Conservation (phyloP, 2,888 invertebrate genomes). For the Xiphydria camelus region DNA sequence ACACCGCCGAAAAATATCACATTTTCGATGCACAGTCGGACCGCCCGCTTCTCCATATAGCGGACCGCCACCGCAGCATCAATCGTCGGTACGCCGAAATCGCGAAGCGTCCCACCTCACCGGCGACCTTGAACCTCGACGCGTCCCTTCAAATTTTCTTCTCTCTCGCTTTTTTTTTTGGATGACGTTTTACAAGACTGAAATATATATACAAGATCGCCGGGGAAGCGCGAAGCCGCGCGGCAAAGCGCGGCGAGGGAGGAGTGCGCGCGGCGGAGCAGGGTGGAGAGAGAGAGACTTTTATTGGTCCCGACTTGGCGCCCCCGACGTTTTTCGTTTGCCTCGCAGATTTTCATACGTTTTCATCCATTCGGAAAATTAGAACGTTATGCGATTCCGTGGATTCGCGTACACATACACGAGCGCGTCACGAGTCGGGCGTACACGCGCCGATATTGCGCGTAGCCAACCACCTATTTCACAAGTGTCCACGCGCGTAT, state of each 20-base stretch:
- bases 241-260: slow-evolving; percentile 24
- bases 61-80: too few relatives aligned
- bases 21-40: too few relatives aligned
- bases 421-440: not conserved
- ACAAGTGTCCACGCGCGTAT: too few relatives aligned
- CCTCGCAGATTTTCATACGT: slow-evolving; percentile 57
- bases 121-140: too few relatives aligned
- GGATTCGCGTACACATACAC: slow-evolving; percentile 20
- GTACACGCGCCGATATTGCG: not conserved
- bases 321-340: slow-evolving; percentile 53
- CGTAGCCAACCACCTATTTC: not conserved
- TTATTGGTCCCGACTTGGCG: slow-evolving; percentile 55
- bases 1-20: too few relatives aligned
- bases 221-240: slow-evolving; percentile 20
- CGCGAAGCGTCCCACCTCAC: not conserved
- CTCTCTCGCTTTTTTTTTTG: slow-evolving; percentile 18
- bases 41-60: too few relatives aligned
- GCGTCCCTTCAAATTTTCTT: not conserved
- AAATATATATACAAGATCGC: slow-evolving; percentile 24
- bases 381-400: slow-evolving; percentile 50
- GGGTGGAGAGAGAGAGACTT: slow-evolving; percentile 42
- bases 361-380: slow-evolving; percentile 57
- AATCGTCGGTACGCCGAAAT: too few relatives aligned
- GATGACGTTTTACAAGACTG: slow-evolving; percentile 26
- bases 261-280: slow-evolving; percentile 28